phyloP scores from a whole-genome alignment of 2,888 invertebrate species.

The Oxytorus armatus region DNA sequence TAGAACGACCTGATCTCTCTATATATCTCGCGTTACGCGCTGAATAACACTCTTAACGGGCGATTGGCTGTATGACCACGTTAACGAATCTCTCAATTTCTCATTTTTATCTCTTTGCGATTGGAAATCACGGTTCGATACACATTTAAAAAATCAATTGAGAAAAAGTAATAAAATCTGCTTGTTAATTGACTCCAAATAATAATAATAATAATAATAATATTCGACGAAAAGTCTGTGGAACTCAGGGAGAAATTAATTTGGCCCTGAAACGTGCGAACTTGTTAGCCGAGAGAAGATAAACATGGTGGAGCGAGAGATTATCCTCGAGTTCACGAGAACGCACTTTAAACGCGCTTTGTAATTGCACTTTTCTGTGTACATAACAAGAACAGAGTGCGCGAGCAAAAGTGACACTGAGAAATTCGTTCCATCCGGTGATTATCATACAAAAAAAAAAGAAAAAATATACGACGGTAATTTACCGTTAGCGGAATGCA shows the following conservation, averaged over 20 bases:
- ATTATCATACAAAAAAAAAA: conserved; percentile 32
- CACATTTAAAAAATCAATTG: not conserved
- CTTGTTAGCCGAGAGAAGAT: conserved; percentile 19
- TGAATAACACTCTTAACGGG: conserved; percentile 51
- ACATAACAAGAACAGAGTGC: not conserved
- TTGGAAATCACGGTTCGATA: not conserved
- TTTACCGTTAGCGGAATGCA: conserved; percentile 16
- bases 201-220: not conserved
- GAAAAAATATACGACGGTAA: conserved; percentile 7
- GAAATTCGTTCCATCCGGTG: conserved; percentile 57
- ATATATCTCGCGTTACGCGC: conserved; percentile 55
- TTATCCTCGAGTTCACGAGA: conserved; percentile 41
- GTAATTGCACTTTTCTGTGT: conserved; percentile 19
- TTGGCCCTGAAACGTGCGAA: conserved; percentile 50
- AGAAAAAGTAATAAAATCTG: not conserved
- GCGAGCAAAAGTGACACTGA: conserved; percentile 45
- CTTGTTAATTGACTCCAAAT: not conserved
- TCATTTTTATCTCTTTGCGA: not conserved
- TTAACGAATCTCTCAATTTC: conserved; percentile 27
- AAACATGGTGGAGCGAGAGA: not conserved
- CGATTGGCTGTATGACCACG: conserved; percentile 19
- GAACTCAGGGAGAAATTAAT: conserved; percentile 12
- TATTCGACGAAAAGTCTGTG: not conserved
- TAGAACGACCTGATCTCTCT: conserved; percentile 49
- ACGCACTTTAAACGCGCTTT: conserved; percentile 9